These are phyloP conservation scores for Monopterus albus DNA, from an alignment of 2,113 vertebrate genomes.

Conservation along the genomic window DNA sequence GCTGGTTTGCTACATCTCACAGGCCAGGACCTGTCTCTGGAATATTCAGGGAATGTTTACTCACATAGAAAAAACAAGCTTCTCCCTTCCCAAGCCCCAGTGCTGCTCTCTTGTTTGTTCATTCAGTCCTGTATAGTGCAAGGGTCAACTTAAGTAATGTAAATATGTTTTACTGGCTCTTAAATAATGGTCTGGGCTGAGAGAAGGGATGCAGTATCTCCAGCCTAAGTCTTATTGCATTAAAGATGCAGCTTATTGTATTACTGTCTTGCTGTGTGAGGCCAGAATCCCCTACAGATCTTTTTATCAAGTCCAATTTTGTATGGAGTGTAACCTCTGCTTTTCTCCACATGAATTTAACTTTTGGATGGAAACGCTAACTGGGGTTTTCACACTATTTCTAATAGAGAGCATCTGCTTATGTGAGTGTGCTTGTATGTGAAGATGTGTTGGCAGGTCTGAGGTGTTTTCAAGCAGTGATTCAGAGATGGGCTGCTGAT, in stretches of 20 bases:
- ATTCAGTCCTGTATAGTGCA: constrained; percentile 43
- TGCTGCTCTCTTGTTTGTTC: constrained; percentile 56
- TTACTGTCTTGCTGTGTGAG: constrained; percentile 31
- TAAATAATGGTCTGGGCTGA: constrained; percentile 38
- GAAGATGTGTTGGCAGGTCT: constrained; percentile 3
- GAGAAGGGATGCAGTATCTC: constrained; percentile 29
- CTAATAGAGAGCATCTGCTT: neutral
- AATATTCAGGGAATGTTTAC: constrained; percentile 33
- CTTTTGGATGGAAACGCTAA: constrained; percentile 7
- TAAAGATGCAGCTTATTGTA: constrained; percentile 56
- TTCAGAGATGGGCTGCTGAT: constrained; percentile 51
- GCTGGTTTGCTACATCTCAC: neutral
- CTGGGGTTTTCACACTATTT: neutral
- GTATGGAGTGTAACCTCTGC: constrained; percentile 10
- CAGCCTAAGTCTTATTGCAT: constrained; percentile 49
- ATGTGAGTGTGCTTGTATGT: neutral
- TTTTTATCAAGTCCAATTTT: constrained; percentile 36
- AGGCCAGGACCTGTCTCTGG: neutral
- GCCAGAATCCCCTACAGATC: constrained; percentile 12
- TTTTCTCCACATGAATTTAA: neutral
- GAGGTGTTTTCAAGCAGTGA: constrained; percentile 19
- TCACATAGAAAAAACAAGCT: constrained; percentile 29
- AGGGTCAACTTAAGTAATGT: constrained; percentile 63
- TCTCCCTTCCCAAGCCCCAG: constrained; percentile 4
- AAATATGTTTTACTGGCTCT: constrained; percentile 55